Evolutionary conservation across 2,888 invertebrate genomes (phyloP).

Genomic region (Drosophila hamatofila): DNA sequence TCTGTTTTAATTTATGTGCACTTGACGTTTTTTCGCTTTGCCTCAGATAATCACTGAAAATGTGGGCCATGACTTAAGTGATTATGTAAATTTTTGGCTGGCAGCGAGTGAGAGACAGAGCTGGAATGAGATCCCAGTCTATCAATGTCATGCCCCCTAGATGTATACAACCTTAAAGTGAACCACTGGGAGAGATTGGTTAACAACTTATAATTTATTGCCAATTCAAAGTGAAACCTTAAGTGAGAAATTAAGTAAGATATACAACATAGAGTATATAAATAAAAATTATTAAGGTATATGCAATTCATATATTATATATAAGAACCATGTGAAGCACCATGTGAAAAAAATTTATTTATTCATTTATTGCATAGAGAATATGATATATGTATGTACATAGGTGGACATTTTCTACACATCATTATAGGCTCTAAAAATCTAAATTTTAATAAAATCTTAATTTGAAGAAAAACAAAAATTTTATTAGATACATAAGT

Average conservation of each 20-base stretch:
- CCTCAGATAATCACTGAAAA: conserved; percentile 74
- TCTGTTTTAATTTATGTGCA: conserved; percentile 71
- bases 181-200: conserved; percentile 38
- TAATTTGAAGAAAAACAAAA: too few relatives aligned
- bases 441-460: too few relatives aligned
- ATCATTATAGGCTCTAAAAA: too few relatives aligned
- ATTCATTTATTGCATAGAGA: not conserved
- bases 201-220: conserved; percentile 46
- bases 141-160: conserved; percentile 32
- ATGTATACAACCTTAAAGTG: conserved; percentile 62
- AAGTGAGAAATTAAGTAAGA: too few relatives aligned
- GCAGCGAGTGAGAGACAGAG: not conserved
- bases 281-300: not conserved
- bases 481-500: too few relatives aligned
- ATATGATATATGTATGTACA: too few relatives aligned
- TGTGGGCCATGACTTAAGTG: conserved; percentile 81
- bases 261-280: not conserved
- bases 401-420: too few relatives aligned
- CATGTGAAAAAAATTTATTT: not conserved
- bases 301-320: not conserved
- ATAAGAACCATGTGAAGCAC: not conserved
- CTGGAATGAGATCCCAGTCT: not conserved
- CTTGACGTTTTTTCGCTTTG: conserved; percentile 43
- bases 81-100: conserved; percentile 71
- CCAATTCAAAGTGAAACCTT: conserved; percentile 25